A percentile compares a stretch with the other conserved stretches of the same genome.
phyloP scores from a whole-genome alignment of 1,140 invertebrate species.

The Agrypnia vestita region DNA sequence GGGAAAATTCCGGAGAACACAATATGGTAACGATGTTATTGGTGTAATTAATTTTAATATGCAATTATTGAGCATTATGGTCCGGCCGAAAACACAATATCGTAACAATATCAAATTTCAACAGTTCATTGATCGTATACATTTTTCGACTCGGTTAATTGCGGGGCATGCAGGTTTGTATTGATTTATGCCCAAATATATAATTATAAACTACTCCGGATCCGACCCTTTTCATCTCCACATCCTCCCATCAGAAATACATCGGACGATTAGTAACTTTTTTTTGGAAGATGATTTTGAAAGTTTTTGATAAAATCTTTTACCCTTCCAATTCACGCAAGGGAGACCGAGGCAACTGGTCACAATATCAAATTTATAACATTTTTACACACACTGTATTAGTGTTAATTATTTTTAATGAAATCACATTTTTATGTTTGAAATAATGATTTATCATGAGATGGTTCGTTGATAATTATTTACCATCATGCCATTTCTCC shows the following conservation, averaged over 20 bases:
- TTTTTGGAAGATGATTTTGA: no score
- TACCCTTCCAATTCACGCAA: no score
- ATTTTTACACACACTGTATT: no score
- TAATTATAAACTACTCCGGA: slow-evolving; percentile 25
- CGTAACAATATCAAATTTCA: slow-evolving; percentile 22
- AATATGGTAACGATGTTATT: neutral
- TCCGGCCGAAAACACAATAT: neutral
- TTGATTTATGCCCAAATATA: slow-evolving; percentile 27
- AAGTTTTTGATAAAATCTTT: no score
- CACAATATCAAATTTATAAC: no score
- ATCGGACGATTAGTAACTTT: neutral
- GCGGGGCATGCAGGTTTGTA: slow-evolving; percentile 8
- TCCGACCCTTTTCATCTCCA: slow-evolving; percentile 14
- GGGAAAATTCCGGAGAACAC: neutral
- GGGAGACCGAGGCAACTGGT: no score
- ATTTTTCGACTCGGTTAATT: slow-evolving; percentile 20
- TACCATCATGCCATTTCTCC: no score
- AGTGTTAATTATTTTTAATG: no score
- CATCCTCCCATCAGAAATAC: slow-evolving; percentile 20
- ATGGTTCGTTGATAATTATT: no score
- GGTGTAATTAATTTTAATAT: slow-evolving; percentile 13
- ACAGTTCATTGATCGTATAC: slow-evolving; percentile 12
- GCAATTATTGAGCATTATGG: neutral
- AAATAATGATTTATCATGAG: no score
- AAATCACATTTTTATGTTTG: no score